Conservation (phyloP, 2,888 invertebrate species). For the Tipula vernalis region DNA sequence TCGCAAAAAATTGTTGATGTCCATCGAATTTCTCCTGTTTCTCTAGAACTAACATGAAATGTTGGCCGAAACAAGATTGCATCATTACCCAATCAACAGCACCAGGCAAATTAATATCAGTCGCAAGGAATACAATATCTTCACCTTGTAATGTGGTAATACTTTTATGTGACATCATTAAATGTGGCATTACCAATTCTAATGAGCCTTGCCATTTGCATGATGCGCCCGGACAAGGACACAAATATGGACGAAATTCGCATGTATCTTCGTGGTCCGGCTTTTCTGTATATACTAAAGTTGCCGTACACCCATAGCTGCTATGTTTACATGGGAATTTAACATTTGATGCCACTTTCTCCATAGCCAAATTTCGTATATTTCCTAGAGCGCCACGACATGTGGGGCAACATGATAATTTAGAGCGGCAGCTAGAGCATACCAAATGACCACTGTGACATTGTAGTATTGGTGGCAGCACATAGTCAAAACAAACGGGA, state of each 20-base stretch:
- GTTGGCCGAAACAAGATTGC: constrained; percentile 99
- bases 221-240: constrained; percentile 98
- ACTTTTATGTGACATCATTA: constrained; percentile 94
- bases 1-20: constrained; percentile 93
- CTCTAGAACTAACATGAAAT: constrained; percentile 98
- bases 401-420: constrained; percentile 94
- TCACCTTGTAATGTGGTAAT: constrained; percentile 98
- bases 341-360: constrained; percentile 96
- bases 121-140: constrained; percentile 98
- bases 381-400: constrained; percentile 94
- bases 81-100: constrained; percentile 99
- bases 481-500: constrained; percentile 98
- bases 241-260: constrained; percentile 95
- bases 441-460: constrained; percentile 98
- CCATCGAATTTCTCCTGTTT: constrained; percentile 97
- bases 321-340: constrained; percentile 99
- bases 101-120: constrained; percentile 97
- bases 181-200: constrained; percentile 97
- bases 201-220: constrained; percentile 99
- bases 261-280: constrained; percentile 97
- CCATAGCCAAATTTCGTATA: constrained; percentile 98
- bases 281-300: constrained; percentile 92
- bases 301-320: constrained; percentile 84
- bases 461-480: constrained; percentile 95
- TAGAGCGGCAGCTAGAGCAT: constrained; percentile 93